Evolutionary conservation across 2,113 vertebrate genomes (phyloP).

Genomic region (Gymnorhina tibicen): DNA sequence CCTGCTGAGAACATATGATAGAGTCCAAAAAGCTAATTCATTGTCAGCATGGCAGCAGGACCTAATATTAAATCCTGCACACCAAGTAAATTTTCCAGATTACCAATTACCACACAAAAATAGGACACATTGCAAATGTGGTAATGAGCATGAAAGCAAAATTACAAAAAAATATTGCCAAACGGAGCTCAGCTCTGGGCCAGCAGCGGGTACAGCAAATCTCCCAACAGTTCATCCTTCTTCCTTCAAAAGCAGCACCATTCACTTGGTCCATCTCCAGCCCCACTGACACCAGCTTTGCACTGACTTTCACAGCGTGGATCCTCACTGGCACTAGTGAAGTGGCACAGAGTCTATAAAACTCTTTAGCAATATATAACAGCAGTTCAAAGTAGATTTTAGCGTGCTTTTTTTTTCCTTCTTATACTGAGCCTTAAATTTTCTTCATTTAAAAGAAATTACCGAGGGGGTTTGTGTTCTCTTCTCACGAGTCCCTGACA

Average conservation of each 20-base stretch:
- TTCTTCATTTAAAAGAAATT: background rate
- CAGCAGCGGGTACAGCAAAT: background rate
- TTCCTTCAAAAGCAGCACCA: background rate
- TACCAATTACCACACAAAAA: slow-evolving; percentile 14
- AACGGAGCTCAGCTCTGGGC: background rate
- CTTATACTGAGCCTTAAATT: background rate
- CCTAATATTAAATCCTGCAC: slow-evolving; percentile 41
- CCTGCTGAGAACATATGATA: slow-evolving; percentile 60
- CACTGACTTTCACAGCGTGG: background rate
- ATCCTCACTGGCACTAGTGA: background rate
- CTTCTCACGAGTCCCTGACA: background rate
- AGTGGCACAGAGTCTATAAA: background rate
- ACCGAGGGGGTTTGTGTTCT: background rate
- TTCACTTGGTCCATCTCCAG: background rate
- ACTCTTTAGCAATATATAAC: background rate
- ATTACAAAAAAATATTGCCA: background rate
- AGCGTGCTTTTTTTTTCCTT: background rate
- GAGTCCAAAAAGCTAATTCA: slow-evolving; percentile 58
- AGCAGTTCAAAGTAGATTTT: background rate
- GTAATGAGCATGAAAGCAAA: background rate
- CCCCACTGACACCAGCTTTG: background rate
- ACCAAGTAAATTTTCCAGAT: slow-evolving; percentile 4
- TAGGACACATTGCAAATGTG: background rate
- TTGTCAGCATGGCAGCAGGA: slow-evolving; percentile 31
- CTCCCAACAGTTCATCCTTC: background rate